Evolutionary conservation across 1,140 invertebrate genomes (phyloP), one percentile per base, ranked within the genome.

Genomic region (Xylocopa sonorina): DNA sequence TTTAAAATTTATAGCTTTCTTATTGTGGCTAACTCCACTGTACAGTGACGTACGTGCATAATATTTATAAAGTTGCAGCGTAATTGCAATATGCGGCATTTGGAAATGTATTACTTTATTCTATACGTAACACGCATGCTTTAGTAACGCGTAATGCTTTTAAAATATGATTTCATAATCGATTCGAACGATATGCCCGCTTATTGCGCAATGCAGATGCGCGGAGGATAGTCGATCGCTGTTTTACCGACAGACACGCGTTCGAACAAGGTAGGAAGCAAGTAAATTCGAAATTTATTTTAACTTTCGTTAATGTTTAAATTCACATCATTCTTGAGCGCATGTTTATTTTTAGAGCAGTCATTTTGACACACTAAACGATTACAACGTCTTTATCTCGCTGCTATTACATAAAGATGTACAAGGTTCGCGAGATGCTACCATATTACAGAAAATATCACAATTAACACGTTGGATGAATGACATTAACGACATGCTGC

Each of bases 221-320:
- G 68, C 51, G 27, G 0, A 7, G 18, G 6, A 43, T 2, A 43
- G 3, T 34, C 18, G n/a, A 29, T 71, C 21, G 10, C 64, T 16
- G n/a, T 29, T 24, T 71, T 71, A 71, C 9, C 51, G 51, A 71
- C 51, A 18, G n/a, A n/a, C n/a, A n/a, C n/a, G n/a, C n/a, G n/a
- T n/a, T n/a, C n/a, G n/a, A n/a, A n/a, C n/a, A n/a, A n/a, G n/a
- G n/a, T n/a, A n/a, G n/a, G n/a, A n/a, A n/a, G n/a, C n/a, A n/a
- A n/a, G n/a, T n/a, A n/a, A n/a, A n/a, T n/a, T n/a, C n/a, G n/a
- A n/a, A n/a, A n/a, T n/a, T n/a, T n/a, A n/a, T n/a, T n/a, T n/a
- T n/a, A n/a, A n/a, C n/a, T n/a, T n/a, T n/a, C n/a, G n/a, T n/a
- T n/a, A n/a, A n/a, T n/a, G n/a, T n/a, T n/a, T n/a, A n/a, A n/a